Base-by-base conservation (phyloP, 64 coral and sea anemone genomes). In the Dendronephthya gigantea region DNA sequence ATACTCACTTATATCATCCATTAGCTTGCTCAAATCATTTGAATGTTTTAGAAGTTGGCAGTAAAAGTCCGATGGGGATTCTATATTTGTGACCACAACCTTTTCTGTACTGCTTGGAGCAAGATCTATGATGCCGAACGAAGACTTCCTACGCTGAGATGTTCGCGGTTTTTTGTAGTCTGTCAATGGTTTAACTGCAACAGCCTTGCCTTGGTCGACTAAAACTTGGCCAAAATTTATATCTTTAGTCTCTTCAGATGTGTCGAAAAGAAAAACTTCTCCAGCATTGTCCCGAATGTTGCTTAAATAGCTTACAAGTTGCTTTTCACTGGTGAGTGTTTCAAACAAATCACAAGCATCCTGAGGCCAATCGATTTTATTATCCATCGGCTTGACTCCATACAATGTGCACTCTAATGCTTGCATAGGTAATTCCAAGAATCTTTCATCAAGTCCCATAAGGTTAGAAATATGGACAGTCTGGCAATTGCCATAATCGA, bases 401-500 rank as follows among this genome's bases (percentile, higher is more conserved):
- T 84, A 74, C 43, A 90, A 87, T 0, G 79, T 33, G 66, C 91
- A 96, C 35, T 93, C 84, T 37, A 96, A 55, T 23, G 91, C 86
- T 74, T 96, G 94, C 27, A 82, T 75, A 19, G 94, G 94, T n/a
- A 90, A 32, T 15, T 83, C 50, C 2, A 84, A 34, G 33, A 92
- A 90, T 39, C 92, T 72, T 17, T 90, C 88, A 43, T 92, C 90
- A 0, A 96, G 41, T 40, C 88, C 91, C 85, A 82, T 92, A 1
- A 96, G 86, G 88, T 92, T 75, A 17, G 90, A 88, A 15, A 96
- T 48, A 35, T 86, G 88, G 23, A 91, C 92, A n/a, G 75, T 56
- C 39, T 96, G 88, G 30, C 50, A 62, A 43, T 93, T 96, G n/a
- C 94, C 91, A 84, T 96, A 96, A 85, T 96, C 91, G 16, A 96